Evolutionary conservation across 2,113 vertebrate genomes (phyloP), one percentile per base, ranked within the genome.

Genomic region (Glareola pratincola): DNA sequence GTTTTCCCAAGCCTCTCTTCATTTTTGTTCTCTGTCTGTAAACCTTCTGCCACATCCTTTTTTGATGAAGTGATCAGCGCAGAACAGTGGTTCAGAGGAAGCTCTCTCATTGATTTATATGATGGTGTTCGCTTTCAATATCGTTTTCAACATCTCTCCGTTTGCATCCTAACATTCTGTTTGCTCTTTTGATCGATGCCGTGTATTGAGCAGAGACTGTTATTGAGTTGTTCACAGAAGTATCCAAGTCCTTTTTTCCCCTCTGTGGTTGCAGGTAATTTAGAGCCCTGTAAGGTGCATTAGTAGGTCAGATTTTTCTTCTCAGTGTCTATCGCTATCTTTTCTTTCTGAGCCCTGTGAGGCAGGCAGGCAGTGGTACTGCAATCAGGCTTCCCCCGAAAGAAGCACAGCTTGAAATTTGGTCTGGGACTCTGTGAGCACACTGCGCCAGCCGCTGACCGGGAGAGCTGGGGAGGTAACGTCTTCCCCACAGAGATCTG

Each of bases 171-270:
- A 91, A 68, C 30, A 14, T 94, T 77, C 84, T 75, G 51, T 91
- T 90, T 14, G 9, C 68, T 79, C 62, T 89, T 95, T 92, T 91
- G 92, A 94, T 92, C 57, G n/a, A 79, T 95, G 48, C 69, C 6
- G 0, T 47, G 29, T 81, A 87, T 89, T 90, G 84, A 92, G 48
- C 94, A 75, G 60, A 78, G 76, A 37, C 51, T 48, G 15, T 77
- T 96, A 94, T 29, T 93, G 93, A 94, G 62, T 62, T 84, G 26
- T 91, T 96, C 95, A 66, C 68, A 87, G 68, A 81, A 84, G 45
- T 48, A 86, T 84, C 29, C 3, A 6, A 89, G 73, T 76, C 39
- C 47, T 86, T 96, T 91, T 62, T 41, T n/a, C 39, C 41, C 41
- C 36, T 79, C 80, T 85, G 69, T 64, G 54, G 37, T 6, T 75